These are phyloP conservation scores for Biston betularia DNA, from an alignment of 2,888 invertebrate genomes.

Conservation along the genomic window DNA sequence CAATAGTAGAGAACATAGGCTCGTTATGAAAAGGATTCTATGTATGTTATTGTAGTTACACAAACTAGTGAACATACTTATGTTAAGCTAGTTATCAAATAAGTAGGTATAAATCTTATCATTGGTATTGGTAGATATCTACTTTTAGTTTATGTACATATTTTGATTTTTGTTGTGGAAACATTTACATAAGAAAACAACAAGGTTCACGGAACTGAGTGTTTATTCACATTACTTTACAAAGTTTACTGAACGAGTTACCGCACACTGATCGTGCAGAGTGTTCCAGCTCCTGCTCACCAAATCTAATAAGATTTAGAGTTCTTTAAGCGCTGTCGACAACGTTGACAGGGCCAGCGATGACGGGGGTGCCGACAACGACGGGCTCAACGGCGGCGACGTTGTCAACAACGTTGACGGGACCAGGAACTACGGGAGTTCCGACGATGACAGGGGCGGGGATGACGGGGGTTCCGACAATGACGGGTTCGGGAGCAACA, in stretches of 20 bases:
- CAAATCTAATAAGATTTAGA: conserved; percentile 17
- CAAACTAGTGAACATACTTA: no score
- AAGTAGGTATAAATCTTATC: no score
- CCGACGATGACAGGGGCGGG: conserved; percentile 21
- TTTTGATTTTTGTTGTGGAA: neutral
- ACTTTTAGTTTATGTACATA: neutral
- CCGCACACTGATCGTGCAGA: conserved; percentile 8
- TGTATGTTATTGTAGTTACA: neutral
- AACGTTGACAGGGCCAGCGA: conserved; percentile 27
- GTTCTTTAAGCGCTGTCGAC: neutral
- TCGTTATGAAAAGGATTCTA: neutral
- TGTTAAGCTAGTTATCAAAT: no score
- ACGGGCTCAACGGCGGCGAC: conserved; percentile 31
- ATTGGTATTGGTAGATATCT: no score
- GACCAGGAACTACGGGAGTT: neutral
- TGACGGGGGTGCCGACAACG: conserved; percentile 20
- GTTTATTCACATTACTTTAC: conserved; percentile 38
- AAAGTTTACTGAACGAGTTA: conserved; percentile 36
- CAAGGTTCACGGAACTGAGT: conserved; percentile 33
- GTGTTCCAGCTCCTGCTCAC: conserved; percentile 35
- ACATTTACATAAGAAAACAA: conserved; percentile 1
- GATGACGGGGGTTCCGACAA: conserved; percentile 2
- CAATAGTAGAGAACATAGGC: neutral
- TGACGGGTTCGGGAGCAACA: conserved; percentile 28
- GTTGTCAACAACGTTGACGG: conserved; percentile 22